Evolutionary conservation across 2,888 invertebrate genomes (phyloP).

Genomic region (Himalopsyche kuldschensis): DNA sequence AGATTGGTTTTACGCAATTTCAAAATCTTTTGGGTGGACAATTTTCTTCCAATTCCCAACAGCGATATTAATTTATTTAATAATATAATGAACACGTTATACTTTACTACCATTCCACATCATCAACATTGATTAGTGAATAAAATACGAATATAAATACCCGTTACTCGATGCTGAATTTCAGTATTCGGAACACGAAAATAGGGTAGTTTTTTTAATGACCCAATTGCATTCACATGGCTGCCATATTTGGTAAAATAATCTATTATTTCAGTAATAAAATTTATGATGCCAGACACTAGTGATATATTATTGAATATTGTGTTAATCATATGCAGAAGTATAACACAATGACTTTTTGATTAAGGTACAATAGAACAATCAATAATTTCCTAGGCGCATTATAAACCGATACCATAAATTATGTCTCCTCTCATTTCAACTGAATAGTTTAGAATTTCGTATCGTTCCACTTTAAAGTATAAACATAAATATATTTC

Average conservation of each 20-base stretch:
- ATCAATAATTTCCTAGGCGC: neutral
- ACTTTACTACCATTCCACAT: neutral
- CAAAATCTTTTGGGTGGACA: neutral
- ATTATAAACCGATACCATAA: too few species aligned
- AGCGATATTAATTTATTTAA: neutral
- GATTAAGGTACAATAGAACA: neutral
- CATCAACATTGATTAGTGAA: neutral
- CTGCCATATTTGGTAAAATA: neutral
- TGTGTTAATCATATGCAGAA: neutral
- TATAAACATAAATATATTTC: neutral
- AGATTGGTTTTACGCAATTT: neutral
- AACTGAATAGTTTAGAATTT: too few species aligned
- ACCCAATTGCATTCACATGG: constrained; percentile 4
- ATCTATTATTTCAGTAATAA: neutral
- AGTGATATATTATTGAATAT: neutral
- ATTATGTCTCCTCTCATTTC: too few species aligned
- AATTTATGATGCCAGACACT: neutral
- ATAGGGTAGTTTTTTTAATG: neutral
- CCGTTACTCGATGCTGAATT: neutral
- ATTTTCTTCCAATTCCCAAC: neutral
- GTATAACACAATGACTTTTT: neutral
- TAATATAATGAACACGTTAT: neutral
- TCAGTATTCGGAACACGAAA: neutral
- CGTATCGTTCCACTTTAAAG: too few species aligned
- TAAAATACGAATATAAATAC: neutral